A percentile compares a stretch with the other conserved stretches of the same genome.
Evolutionary conservation across 2,888 invertebrate species (phyloP).

Genomic region (Mamestra brassicae): DNA sequence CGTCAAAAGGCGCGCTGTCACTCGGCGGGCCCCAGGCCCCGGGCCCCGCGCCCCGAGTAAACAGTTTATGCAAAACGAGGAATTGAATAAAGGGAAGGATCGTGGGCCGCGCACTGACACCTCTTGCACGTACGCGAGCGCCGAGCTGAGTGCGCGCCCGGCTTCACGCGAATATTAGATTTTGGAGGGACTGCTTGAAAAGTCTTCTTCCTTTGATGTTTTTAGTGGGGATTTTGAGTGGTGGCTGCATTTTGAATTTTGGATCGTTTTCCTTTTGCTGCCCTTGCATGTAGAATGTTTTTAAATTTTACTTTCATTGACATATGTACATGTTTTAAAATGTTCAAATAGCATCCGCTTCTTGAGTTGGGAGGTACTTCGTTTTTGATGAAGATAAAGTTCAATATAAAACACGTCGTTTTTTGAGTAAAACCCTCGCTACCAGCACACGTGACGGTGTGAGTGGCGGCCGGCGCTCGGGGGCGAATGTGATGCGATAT

Average conservation of each 20-base stretch:
- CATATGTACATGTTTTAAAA: not conserved
- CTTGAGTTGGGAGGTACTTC: not conserved
- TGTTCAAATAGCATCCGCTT: not conserved
- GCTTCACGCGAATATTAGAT: conserved; percentile 24
- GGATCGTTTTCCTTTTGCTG: not conserved
- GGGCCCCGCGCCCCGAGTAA: conserved; percentile 72
- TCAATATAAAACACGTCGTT: not conserved
- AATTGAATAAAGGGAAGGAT: conserved; percentile 85
- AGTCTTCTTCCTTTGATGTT: conserved; percentile 7
- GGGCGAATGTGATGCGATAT: conserved; percentile 71
- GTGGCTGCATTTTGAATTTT: conserved; percentile 5
- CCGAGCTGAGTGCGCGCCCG: conserved; percentile 34
- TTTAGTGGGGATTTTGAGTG: conserved; percentile 2
- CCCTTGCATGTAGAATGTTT: not conserved
- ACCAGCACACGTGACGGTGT: conserved; percentile 43
- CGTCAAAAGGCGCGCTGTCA: conserved; percentile 68
- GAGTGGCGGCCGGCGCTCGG: conserved; percentile 47
- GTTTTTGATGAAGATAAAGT: not conserved
- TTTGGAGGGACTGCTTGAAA: not conserved
- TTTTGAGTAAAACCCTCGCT: not conserved
- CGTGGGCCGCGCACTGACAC: conserved; percentile 68
- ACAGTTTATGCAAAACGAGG: conserved; percentile 87
- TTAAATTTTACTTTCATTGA: not conserved
- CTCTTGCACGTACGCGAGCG: conserved; percentile 66
- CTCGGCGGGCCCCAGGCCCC: conserved; percentile 52